Conservation (phyloP, 2,113 vertebrate species). For the Aphelocoma coerulescens region DNA sequence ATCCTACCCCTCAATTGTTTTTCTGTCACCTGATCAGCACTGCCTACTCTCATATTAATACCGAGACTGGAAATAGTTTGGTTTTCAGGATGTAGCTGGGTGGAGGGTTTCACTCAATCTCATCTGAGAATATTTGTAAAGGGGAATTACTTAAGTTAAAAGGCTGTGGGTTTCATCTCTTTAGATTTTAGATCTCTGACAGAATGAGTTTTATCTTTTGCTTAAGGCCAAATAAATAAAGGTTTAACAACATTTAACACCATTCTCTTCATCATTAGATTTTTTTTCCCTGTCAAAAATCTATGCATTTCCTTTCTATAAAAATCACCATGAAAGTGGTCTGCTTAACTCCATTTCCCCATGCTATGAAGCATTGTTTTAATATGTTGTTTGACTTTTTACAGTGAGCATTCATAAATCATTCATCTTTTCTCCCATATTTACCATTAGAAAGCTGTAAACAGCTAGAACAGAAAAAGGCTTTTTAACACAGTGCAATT, state of each 20-base stretch:
- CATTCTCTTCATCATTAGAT: background rate
- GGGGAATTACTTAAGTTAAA: background rate
- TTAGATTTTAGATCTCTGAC: background rate
- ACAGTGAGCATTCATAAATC: constrained; percentile 4
- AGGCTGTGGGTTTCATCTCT: background rate
- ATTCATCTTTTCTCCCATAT: background rate
- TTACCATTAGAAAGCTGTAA: constrained; percentile 14
- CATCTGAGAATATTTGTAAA: background rate
- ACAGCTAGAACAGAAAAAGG: background rate
- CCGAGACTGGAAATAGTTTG: background rate
- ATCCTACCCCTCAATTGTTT: background rate
- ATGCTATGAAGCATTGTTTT: constrained; percentile 32
- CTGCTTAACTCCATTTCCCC: constrained; percentile 5
- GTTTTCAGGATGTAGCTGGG: background rate
- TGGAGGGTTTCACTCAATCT: background rate
- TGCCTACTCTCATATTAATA: background rate
- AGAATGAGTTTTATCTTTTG: background rate
- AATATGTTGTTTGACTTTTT: constrained; percentile 40
- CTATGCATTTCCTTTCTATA: background rate
- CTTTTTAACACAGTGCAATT: background rate
- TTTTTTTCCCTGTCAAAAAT: background rate
- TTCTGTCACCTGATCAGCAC: background rate
- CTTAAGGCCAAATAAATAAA: background rate
- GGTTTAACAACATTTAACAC: background rate
- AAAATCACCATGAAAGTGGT: background rate